Evolutionary conservation across 1,140 invertebrate genomes (phyloP).

Genomic region (Oncopodura yosiiana): DNA sequence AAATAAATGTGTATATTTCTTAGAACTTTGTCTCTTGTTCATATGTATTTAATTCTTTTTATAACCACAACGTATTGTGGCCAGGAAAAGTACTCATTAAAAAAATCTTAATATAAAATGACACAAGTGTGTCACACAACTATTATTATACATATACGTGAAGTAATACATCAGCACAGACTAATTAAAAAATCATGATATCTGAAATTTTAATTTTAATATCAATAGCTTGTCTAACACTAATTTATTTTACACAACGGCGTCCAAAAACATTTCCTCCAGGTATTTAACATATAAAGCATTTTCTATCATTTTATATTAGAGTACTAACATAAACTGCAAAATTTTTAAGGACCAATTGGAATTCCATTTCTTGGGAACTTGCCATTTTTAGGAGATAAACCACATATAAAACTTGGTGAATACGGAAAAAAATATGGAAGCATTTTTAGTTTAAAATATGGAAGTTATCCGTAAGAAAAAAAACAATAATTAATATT

Average conservation of each 20-base stretch:
- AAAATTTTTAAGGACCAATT: conserved; percentile 19
- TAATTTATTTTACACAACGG: not conserved
- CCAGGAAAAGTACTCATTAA: too few species aligned
- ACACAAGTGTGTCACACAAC: too few species aligned
- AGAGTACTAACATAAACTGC: not conserved
- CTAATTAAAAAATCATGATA: too few species aligned
- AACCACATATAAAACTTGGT: conserved; percentile 12
- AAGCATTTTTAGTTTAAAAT: conserved; percentile 17
- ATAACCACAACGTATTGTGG: too few species aligned
- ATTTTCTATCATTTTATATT: too few species aligned
- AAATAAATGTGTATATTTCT: too few species aligned
- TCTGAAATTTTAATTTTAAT: too few species aligned
- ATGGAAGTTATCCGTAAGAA: conserved; percentile 8
- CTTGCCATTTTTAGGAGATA: conserved; percentile 13
- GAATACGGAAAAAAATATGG: conserved; percentile 22
- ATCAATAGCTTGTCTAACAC: not conserved
- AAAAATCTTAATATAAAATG: too few species aligned
- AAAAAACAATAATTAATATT: not conserved
- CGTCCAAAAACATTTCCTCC: conserved; percentile 9
- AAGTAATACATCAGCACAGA: too few species aligned
- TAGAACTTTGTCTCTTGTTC: too few species aligned
- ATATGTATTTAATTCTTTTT: too few species aligned
- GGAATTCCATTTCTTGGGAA: conserved; percentile 26
- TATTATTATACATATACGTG: too few species aligned
- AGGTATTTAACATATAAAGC: not conserved